Evolutionary conservation across 2,888 invertebrate genomes (phyloP), one percentile per base, ranked within the genome.

Genomic region (Saturnia pavonia): DNA sequence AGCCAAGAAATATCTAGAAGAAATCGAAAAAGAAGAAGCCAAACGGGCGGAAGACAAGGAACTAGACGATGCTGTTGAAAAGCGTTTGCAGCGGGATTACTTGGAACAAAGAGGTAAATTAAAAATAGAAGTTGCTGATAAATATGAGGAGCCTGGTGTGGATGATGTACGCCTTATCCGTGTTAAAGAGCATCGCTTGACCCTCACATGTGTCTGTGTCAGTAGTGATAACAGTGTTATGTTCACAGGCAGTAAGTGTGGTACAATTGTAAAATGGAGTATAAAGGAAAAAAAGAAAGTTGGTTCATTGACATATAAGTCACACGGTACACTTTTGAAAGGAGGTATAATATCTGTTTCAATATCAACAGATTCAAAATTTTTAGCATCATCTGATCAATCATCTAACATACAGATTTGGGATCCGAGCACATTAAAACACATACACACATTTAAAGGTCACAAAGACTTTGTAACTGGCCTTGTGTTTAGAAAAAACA

Each of bases 171-270:
- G 94, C 73, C 82, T 95, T 63, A 89, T 98, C 66, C 96, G 95
- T 76, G 96, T 96, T 76, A 97, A 96, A 87, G 96, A 97, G 77
- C 98, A 99, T 80, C 95, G 96, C 78, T 91, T 96, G 70, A 94
- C 97, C 0, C 90, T 98, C 14, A 99, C 99, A 1, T 97, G 98
- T 85, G 85, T 98, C 19, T 97, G 97, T 77, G 87, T 99, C 7
- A 96, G 97, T 43, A 93, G 94, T 72, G 97, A 98, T 88, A 95
- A 96, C 67, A 94, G 95, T 78, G 95, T 92, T 80, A 92, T 97
- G 0, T 99, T 96, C 88, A 96, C 97, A 42, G 98, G 97, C 0
- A 97, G 98, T 71, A 99, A 99, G 94, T 98, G 98, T 87, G 96
- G 97, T 67, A 95, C 95, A 68, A 95, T 99, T 70, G 96, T 98